Evolutionary conservation across 1,140 invertebrate species (phyloP), one percentile per base, ranked within the genome.

Genomic region (Marisa cornuarietis): DNA sequence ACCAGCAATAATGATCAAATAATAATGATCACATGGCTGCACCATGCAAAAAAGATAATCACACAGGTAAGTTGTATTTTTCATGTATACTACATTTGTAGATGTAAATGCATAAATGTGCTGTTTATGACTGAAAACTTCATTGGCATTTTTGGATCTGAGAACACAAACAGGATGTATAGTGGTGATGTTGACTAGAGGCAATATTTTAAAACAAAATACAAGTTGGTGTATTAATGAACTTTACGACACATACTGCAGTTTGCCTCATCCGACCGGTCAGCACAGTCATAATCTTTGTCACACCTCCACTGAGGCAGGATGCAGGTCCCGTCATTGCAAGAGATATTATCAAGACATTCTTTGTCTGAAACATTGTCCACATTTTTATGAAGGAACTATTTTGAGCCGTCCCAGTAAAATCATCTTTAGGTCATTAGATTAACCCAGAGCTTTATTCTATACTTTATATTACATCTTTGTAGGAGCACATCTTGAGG

Each of bases 191-290:
- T n/a, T n/a, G n/a, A n/a, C n/a, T n/a, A n/a, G n/a, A n/a, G n/a
- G n/a, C n/a, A n/a, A 18, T 63, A n/a, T 63, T n/a, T 20, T 18
- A 20, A 63, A n/a, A 69, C 66, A 69, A n/a, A 69, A 31, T 69
- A 22, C 31, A 13, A 71, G 16, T 69, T 31, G 42, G 42, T 31
- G 13, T 16, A 24, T 11, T 31, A n/a, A n/a, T n/a, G n/a, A n/a
- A n/a, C n/a, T n/a, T n/a, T n/a, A 31, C n/a, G 24, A 49, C 22
- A 81, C 86, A 84, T 84, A 87, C 86, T 81, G 79, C 87, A 88
- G 74, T 86, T 83, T 22, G 42, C 26, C 92, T 99, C 98, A 90
- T 99, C 98, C 7, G 95, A 96, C 26, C 95, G 95, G 89, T 99
- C 98, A 0, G 68, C 58, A 79, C 87, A 88, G 78, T 88, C 87